Evolutionary conservation across 2,113 vertebrate species (phyloP).

Genomic region (Pterocles burchelli): DNA sequence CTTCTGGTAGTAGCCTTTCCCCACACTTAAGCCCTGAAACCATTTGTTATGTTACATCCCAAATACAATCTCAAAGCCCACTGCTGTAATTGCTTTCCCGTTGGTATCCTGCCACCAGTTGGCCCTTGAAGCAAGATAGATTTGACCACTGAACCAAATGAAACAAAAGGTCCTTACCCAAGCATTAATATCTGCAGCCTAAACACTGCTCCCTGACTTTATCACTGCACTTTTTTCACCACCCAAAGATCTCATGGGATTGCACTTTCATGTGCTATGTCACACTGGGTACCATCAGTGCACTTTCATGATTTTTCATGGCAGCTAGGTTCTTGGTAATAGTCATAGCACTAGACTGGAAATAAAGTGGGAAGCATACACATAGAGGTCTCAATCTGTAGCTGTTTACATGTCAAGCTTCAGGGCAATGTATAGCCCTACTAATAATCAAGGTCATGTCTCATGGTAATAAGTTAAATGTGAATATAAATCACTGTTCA

Average conservation of each 20-base stretch:
- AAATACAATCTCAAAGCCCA: background rate
- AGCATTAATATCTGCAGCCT: background rate
- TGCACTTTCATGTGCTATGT: background rate
- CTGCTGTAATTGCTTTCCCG: background rate
- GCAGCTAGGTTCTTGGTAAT: background rate
- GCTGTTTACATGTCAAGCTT: background rate
- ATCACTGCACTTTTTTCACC: background rate
- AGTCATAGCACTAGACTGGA: background rate
- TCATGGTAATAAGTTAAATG: background rate
- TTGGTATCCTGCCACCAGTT: background rate
- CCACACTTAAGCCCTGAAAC: background rate
- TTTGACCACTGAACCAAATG: background rate
- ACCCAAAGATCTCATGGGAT: background rate
- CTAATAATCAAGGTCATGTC: background rate
- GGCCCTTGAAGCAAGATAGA: background rate
- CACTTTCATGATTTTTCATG: background rate
- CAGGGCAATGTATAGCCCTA: background rate
- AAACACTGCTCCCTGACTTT: background rate
- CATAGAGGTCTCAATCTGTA: background rate
- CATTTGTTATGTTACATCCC: background rate
- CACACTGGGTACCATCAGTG: background rate
- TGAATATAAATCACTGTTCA: background rate
- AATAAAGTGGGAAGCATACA: background rate
- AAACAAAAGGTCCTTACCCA: background rate
- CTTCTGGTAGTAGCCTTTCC: background rate